Percentiles rank a stretch among this genome's conserved stretches.
phyloP scores from a whole-genome alignment of 1,140 invertebrate genomes.

The Platyura marginata region DNA sequence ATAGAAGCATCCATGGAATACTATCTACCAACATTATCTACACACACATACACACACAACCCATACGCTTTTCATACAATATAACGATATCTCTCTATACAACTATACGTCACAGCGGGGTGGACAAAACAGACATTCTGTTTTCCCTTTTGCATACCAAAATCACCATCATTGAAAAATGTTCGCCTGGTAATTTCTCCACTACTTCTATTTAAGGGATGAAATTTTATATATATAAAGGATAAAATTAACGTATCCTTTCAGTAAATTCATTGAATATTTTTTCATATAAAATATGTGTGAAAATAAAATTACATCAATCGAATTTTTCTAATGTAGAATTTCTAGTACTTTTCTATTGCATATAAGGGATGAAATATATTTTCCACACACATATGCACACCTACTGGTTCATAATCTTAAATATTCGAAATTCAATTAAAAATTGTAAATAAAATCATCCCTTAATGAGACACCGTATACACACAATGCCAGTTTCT shows the following conservation, averaged over 20 bases:
- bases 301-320: neutral
- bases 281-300: neutral
- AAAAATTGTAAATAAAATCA: neutral
- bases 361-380: too few relatives aligned
- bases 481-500: neutral
- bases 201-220: constrained; percentile 10
- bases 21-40: too few relatives aligned
- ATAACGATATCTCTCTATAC: too few relatives aligned
- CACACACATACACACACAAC: too few relatives aligned
- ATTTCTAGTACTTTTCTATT: neutral
- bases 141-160: too few relatives aligned
- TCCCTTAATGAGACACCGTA: neutral
- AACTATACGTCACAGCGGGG: too few relatives aligned
- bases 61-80: too few relatives aligned
- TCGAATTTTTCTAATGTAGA: neutral
- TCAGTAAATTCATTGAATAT: neutral
- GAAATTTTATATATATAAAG: neutral
- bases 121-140: too few relatives aligned
- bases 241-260: neutral
- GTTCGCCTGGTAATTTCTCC: constrained; percentile 16
- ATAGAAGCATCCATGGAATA: too few relatives aligned
- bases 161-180: constrained; percentile 5
- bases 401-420: neutral
- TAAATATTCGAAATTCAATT: neutral
- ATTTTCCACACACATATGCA: neutral